Conservation (phyloP, 2,888 invertebrate genomes). For the Lasioglossum villosulum region DNA sequence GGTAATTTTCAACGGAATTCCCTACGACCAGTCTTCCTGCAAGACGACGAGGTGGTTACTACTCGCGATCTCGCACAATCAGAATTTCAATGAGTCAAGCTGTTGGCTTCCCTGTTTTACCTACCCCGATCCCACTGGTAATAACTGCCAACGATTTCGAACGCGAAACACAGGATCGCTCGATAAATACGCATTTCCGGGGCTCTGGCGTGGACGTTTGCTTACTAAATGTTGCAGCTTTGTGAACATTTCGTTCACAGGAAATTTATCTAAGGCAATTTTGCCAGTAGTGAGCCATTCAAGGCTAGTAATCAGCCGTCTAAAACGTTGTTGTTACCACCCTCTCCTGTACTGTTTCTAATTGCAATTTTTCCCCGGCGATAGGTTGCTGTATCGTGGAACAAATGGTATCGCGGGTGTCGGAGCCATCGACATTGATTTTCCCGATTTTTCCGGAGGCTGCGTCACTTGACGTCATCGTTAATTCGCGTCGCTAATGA, state of each 20-base stretch:
- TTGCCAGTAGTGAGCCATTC: background rate
- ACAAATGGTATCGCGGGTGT: background rate
- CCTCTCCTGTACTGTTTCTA: no score
- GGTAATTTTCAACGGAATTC: conserved; percentile 27
- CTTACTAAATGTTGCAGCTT: background rate
- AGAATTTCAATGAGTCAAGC: background rate
- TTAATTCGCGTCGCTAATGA: conserved; percentile 52
- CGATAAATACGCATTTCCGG: background rate
- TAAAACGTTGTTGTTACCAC: background rate
- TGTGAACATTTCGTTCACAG: background rate
- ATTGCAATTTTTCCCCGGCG: no score
- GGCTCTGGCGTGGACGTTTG: background rate
- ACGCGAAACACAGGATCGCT: background rate
- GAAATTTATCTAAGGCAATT: background rate
- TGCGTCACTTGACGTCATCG: conserved; percentile 22
- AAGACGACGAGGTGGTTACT: conserved; percentile 1
- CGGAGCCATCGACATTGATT: background rate
- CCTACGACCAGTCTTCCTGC: background rate
- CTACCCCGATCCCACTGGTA: background rate
- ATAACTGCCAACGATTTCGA: background rate
- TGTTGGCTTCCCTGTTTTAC: background rate
- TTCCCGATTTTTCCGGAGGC: background rate
- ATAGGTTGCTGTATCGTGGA: background rate
- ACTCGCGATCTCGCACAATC: background rate
- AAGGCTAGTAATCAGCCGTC: background rate